phyloP scores from a whole-genome alignment of 2,888 invertebrate species.

The Leptinotarsa peninsularis region DNA sequence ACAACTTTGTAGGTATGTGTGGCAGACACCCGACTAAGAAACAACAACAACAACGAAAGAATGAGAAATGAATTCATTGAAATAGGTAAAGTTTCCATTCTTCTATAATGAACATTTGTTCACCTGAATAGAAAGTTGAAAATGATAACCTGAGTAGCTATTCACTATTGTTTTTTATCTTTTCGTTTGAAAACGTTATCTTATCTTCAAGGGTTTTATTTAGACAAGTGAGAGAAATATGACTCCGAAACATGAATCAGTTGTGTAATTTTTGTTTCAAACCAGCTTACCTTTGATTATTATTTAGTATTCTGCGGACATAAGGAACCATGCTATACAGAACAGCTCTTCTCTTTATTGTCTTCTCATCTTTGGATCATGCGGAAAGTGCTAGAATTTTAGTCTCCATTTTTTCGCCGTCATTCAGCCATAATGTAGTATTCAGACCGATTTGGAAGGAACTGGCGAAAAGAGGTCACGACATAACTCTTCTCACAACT shows the following conservation, averaged over 20 bases:
- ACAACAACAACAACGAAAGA: too few relatives aligned
- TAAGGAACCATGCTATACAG: not conserved
- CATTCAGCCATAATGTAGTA: conserved; percentile 48
- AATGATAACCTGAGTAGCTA: too few relatives aligned
- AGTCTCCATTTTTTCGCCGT: conserved; percentile 41
- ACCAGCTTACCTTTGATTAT: not conserved
- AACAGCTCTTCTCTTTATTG: not conserved
- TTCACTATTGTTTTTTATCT: too few relatives aligned
- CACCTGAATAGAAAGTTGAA: too few relatives aligned
- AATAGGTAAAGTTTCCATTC: too few relatives aligned
- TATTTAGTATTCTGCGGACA: not conserved
- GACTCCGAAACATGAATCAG: not conserved
- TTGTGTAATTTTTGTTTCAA: not conserved
- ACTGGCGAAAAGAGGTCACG: conserved; percentile 45
- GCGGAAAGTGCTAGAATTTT: conserved; percentile 40
- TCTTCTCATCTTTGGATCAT: not conserved
- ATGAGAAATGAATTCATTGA: too few relatives aligned
- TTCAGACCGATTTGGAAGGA: conserved; percentile 47
- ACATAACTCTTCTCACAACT: conserved; percentile 47
- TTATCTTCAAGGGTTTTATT: conserved; percentile 6
- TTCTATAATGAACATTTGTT: too few relatives aligned
- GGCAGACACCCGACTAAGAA: too few relatives aligned
- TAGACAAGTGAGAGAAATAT: not conserved
- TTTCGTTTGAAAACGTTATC: not conserved
- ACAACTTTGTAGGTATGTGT: too few relatives aligned